Percentiles rank a stretch among this genome's conserved stretches.
These are phyloP conservation scores for Eurypyga helias DNA, from an alignment of 2,113 vertebrate genomes.

Conservation along the genomic window DNA sequence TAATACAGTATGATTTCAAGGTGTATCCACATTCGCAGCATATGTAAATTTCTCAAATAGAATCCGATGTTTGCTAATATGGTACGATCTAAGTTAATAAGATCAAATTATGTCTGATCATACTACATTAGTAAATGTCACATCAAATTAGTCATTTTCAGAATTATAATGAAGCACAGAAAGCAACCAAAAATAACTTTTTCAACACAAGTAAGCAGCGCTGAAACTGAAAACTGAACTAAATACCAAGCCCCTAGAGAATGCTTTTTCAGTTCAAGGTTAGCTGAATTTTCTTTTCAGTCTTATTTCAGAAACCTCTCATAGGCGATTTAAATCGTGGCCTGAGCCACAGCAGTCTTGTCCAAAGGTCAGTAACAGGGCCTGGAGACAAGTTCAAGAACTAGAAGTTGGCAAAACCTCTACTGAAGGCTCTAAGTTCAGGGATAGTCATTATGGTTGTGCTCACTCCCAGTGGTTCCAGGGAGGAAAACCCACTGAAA, in stretches of 20 bases:
- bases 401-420: background rate
- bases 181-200: conserved; percentile 73
- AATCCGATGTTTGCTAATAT: conserved; percentile 74
- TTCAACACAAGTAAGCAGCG: conserved; percentile 58
- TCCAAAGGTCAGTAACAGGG: background rate
- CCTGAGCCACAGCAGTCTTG: background rate
- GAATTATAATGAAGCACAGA: conserved; percentile 62
- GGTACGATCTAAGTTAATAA: conserved; percentile 72
- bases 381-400: background rate
- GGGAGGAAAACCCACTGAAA: background rate
- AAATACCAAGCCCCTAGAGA: conserved; percentile 18
- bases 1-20: conserved; percentile 63
- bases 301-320: background rate
- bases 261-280: background rate
- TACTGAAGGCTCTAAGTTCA: background rate
- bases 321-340: background rate
- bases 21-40: conserved; percentile 57
- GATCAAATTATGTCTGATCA: conserved; percentile 78
- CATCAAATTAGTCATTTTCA: conserved; percentile 74
- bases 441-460: background rate
- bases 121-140: conserved; percentile 75
- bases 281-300: background rate
- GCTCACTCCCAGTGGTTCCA: background rate
- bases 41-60: conserved; percentile 67
- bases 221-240: background rate